Percentiles rank a stretch among this genome's conserved stretches.
Conservation (phyloP, 2,113 vertebrate species). For the zebrafish (Danio rerio) region GRCz12tu NC_133183.1:29940501-29941000, state of each 20-base stretch:
- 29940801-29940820: neutral
- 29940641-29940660: neutral
- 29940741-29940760: neutral
- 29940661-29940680: neutral
- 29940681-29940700: neutral
- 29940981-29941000: too few species aligned
- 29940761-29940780: slow-evolving; percentile 11
- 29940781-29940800: neutral
- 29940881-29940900: neutral
- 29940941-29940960: too few species aligned
- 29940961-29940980: too few species aligned
- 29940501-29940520: slow-evolving; percentile 30
- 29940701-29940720: neutral
- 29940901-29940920: neutral
- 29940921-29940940: too few species aligned
- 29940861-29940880: too few species aligned
- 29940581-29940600: neutral
- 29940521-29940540: slow-evolving; percentile 9
- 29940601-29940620: neutral
- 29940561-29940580: slow-evolving; percentile 28
- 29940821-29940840: neutral
- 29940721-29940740: neutral
- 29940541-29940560: slow-evolving; percentile 24
- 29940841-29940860: neutral
- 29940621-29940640: neutral